A percentile compares a stretch with the other conserved stretches of the same genome.
These are phyloP conservation scores for Hemicordylus capensis DNA, from an alignment of 2,113 vertebrate species.

Conservation along the genomic window DNA sequence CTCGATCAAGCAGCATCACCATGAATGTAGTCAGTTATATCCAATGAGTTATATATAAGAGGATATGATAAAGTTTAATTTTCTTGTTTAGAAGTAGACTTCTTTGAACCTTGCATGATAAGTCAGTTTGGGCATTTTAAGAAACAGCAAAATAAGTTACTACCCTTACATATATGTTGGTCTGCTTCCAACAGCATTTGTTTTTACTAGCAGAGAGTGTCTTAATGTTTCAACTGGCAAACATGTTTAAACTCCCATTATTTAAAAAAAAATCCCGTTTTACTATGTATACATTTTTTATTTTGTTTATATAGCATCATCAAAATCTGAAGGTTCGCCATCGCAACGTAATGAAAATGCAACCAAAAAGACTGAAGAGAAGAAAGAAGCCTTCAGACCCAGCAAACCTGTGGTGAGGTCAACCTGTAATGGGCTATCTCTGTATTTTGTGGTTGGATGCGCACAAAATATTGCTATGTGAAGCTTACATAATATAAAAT, in stretches of 20 bases:
- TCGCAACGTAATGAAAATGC: conserved; percentile 88
- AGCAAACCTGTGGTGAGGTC: conserved; percentile 88
- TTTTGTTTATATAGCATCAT: conserved; percentile 81
- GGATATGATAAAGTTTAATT: neutral
- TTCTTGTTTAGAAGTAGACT: neutral
- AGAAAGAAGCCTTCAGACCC: conserved; percentile 88
- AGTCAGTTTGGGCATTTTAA: neutral
- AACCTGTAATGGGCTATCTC: neutral
- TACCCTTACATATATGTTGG: neutral
- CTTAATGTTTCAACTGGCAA: neutral
- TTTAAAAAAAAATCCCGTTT: neutral
- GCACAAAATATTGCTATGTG: neutral
- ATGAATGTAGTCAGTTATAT: neutral
- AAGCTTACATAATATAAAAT: neutral
- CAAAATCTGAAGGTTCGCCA: conserved; percentile 93
- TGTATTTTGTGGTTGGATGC: neutral
- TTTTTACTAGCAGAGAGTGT: neutral
- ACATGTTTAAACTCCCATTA: too few relatives aligned
- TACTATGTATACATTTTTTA: conserved; percentile 1
- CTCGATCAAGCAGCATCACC: neutral
- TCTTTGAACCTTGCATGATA: neutral
- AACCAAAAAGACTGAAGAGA: conserved; percentile 91
- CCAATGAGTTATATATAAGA: neutral
- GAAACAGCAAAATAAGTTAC: neutral
- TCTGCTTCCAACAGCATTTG: neutral